Conservation (phyloP, 2,888 invertebrate species). For the Melinaea marsaeus region DNA sequence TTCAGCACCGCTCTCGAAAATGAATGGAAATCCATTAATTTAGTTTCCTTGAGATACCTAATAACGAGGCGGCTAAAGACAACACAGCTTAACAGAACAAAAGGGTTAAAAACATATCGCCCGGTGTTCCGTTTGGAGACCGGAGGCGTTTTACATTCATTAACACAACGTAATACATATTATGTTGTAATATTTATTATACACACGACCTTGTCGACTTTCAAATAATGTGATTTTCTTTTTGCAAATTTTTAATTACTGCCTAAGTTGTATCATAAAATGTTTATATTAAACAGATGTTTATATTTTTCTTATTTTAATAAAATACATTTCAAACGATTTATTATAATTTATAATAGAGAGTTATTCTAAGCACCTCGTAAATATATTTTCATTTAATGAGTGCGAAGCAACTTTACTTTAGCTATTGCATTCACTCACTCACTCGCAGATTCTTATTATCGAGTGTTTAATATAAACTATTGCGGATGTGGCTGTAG, state of each 20-base stretch:
- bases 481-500: conserved; percentile 57
- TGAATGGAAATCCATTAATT: conserved; percentile 23
- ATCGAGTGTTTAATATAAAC: conserved; percentile 39
- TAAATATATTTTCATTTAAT: neutral
- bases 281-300: neutral
- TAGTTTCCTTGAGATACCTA: neutral
- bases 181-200: conserved; percentile 51
- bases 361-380: no score
- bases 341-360: no score
- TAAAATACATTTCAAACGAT: no score
- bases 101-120: conserved; percentile 35
- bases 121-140: conserved; percentile 51
- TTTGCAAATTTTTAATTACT: neutral
- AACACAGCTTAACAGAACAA: conserved; percentile 25
- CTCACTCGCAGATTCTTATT: neutral
- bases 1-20: conserved; percentile 25
- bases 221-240: conserved; percentile 14
- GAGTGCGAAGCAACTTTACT: neutral
- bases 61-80: conserved; percentile 20
- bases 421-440: neutral
- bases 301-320: no score
- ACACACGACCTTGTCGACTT: conserved; percentile 34
- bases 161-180: conserved; percentile 61
- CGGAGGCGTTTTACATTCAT: conserved; percentile 60
- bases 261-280: neutral